Percentiles rank a stretch among this genome's conserved stretches.
phyloP scores from a whole-genome alignment of 2,113 vertebrate species.

The Pandion haliaetus region DNA sequence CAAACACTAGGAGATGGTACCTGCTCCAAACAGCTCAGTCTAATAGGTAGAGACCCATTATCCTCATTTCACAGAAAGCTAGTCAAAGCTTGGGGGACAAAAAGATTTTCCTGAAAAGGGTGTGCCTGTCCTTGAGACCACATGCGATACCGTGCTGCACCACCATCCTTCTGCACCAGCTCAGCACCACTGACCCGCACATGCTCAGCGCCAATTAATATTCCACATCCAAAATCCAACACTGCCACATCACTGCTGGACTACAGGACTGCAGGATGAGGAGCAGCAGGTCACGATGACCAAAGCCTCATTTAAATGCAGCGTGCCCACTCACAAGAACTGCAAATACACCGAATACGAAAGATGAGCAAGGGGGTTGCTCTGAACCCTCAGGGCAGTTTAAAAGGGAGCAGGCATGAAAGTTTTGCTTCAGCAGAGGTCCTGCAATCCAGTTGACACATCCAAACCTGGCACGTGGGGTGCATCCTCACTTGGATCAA shows the following conservation, averaged over 20 bases:
- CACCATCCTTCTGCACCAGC: neutral
- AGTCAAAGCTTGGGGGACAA: neutral
- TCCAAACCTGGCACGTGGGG: neutral
- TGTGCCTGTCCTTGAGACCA: neutral
- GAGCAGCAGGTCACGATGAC: neutral
- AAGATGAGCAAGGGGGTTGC: neutral
- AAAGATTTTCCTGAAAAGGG: neutral
- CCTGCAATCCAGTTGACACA: neutral
- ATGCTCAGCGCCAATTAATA: neutral
- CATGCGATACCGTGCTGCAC: accelerated
- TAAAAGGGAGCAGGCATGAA: neutral
- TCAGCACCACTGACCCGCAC: neutral
- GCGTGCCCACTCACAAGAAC: neutral
- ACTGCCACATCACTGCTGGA: neutral
- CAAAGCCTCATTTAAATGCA: neutral
- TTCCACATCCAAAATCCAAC: neutral
- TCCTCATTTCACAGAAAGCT: neutral
- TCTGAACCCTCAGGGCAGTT: neutral
- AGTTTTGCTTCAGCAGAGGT: neutral
- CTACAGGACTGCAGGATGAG: neutral
- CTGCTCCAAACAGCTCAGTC: neutral
- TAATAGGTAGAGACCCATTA: neutral
- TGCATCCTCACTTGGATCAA: neutral
- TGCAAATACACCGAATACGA: neutral
- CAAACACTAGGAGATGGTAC: neutral